phyloP scores from a whole-genome alignment of 2,113 vertebrate genomes.

The Cettia cetti region DNA sequence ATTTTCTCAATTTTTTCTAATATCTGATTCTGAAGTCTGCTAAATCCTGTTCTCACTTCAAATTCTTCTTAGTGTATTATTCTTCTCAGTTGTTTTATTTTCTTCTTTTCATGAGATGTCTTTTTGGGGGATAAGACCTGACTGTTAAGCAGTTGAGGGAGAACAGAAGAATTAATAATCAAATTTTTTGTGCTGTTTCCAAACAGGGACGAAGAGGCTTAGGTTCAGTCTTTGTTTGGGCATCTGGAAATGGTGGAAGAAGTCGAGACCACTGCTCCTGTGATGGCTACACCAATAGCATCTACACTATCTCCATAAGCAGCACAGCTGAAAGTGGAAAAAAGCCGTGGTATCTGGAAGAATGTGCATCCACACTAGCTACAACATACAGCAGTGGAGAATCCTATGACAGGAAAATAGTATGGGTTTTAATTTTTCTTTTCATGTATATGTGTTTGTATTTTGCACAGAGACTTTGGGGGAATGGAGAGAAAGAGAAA shows the following conservation, averaged over 20 bases:
- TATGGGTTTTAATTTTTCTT: constrained; percentile 66
- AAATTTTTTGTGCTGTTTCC: constrained; percentile 20
- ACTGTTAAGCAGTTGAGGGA: neutral
- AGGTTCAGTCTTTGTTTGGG: constrained; percentile 98
- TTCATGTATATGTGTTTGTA: neutral
- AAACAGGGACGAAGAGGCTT: constrained; percentile 90
- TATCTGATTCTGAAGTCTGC: neutral
- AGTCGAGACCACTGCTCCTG: constrained; percentile 98
- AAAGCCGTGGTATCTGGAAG: constrained; percentile 98
- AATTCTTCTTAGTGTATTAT: neutral
- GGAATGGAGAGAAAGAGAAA: neutral
- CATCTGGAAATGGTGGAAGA: constrained; percentile 95
- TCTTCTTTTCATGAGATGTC: neutral
- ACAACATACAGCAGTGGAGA: constrained; percentile 99
- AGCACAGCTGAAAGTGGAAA: constrained; percentile 97
- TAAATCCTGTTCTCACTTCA: neutral
- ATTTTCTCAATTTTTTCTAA: neutral
- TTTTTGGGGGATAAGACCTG: rapidly evolving
- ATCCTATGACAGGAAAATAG: constrained; percentile 97
- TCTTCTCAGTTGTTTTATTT: neutral
- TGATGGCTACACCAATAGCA: constrained; percentile 97
- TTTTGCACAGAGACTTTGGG: neutral
- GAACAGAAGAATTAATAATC: neutral
- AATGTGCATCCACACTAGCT: constrained; percentile 93
- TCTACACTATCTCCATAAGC: constrained; percentile 98